phyloP scores from a whole-genome alignment of 2,797 vertebrate species.

The Cyprinella venusta region DNA sequence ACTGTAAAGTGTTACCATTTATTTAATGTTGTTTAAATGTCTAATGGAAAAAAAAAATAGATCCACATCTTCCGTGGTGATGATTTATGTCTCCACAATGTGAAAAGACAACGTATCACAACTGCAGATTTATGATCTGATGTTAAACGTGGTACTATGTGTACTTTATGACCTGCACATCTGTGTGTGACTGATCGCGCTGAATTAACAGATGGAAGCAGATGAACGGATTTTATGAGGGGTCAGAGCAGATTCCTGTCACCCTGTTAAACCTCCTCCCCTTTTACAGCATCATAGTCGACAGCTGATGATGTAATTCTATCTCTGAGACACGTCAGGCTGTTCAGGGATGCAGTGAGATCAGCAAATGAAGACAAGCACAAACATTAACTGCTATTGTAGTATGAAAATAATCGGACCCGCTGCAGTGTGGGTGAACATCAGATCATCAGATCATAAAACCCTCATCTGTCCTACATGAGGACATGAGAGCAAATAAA shows the following conservation, averaged over 20 bases:
- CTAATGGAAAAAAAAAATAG: neutral
- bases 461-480: neutral
- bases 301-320: neutral
- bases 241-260: conserved; percentile 4
- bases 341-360: neutral
- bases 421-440: neutral
- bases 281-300: neutral
- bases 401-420: neutral
- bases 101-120: neutral
- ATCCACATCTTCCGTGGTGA: neutral
- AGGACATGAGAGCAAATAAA: neutral
- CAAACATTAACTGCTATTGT: neutral
- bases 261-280: neutral
- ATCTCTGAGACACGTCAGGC: neutral
- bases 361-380: neutral
- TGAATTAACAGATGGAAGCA: conserved; percentile 2
- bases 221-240: conserved; percentile 11
- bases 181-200: conserved; percentile 5
- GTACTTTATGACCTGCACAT: neutral
- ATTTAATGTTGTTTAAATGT: neutral
- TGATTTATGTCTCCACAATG: neutral
- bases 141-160: neutral
- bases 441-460: too few species aligned
- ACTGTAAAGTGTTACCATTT: neutral
- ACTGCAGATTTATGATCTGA: neutral